A percentile compares a stretch with the other conserved stretches of the same genome.
Evolutionary conservation across 2,888 invertebrate species (phyloP).

Genomic region (Nemoura dubitans): DNA sequence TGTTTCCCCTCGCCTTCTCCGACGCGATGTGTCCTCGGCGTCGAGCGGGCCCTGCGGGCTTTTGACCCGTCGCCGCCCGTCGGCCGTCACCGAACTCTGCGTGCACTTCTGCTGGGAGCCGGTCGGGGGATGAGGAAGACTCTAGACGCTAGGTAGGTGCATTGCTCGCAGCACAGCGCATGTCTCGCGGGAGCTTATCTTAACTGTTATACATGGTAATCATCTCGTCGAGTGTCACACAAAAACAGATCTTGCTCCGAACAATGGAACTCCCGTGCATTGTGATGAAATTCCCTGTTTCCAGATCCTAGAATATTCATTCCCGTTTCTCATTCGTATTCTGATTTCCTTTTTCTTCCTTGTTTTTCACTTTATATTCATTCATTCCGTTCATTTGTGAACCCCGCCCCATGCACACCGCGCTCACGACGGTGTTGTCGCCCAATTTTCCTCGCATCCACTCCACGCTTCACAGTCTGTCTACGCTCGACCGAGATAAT

Average conservation of each 20-base stretch:
- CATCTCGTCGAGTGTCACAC: background rate
- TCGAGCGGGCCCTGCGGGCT: background rate
- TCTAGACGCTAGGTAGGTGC: background rate
- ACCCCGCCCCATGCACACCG: background rate
- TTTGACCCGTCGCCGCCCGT: background rate
- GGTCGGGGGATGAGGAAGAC: background rate
- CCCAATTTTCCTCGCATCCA: background rate
- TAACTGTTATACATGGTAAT: conserved; percentile 12
- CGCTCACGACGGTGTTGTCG: background rate
- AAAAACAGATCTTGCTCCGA: background rate
- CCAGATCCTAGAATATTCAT: background rate
- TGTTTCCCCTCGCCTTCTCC: background rate
- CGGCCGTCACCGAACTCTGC: background rate
- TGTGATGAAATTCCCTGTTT: conserved; percentile 20
- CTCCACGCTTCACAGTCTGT: background rate
- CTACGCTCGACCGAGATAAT: conserved; percentile 19
- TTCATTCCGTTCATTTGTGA: background rate
- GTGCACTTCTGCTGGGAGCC: background rate
- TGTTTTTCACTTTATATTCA: conserved; percentile 12
- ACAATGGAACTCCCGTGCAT: conserved; percentile 1
- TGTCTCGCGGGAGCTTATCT: background rate
- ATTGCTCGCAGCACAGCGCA: no score
- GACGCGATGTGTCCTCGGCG: background rate
- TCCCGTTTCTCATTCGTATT: conserved; percentile 9
- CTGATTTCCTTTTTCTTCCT: conserved; percentile 3